Evolutionary conservation across 2,797 vertebrate species (phyloP).

Genomic region (Pelochelys cantorii): DNA sequence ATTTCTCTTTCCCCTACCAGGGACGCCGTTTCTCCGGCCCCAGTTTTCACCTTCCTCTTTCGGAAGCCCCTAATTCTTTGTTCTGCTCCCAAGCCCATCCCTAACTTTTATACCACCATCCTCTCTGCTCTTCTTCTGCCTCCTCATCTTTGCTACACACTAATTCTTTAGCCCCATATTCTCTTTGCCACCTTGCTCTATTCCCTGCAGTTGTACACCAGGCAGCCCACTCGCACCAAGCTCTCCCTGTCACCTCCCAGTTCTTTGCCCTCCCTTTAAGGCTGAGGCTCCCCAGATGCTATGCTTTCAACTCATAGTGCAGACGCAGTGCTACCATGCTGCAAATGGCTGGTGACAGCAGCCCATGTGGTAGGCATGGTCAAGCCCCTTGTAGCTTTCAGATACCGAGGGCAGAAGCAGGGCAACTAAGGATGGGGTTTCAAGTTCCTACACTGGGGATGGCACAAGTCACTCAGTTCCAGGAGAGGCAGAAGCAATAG

Average conservation of each 20-base stretch:
- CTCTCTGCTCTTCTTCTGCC: not conserved
- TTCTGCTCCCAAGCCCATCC: rapidly evolving
- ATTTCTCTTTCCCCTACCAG: not conserved
- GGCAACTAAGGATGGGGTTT: not conserved
- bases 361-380: not conserved
- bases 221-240: not conserved
- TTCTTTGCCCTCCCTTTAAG: not conserved
- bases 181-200: not conserved
- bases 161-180: not conserved
- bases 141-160: not conserved
- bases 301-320: not conserved
- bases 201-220: not conserved
- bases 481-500: not conserved
- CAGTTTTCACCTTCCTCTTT: not conserved
- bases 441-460: not conserved
- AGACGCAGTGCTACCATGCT: not conserved
- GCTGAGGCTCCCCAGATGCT: not conserved
- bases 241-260: not conserved
- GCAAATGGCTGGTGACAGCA: not conserved
- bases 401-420: not conserved
- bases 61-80: not conserved
- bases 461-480: not conserved
- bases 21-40: not conserved
- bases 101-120: too few species aligned
- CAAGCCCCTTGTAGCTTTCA: not conserved